A percentile compares a stretch with the other conserved stretches of the same genome.
Evolutionary conservation across 1,140 invertebrate species (phyloP).

Genomic region (Micrasema longulum): DNA sequence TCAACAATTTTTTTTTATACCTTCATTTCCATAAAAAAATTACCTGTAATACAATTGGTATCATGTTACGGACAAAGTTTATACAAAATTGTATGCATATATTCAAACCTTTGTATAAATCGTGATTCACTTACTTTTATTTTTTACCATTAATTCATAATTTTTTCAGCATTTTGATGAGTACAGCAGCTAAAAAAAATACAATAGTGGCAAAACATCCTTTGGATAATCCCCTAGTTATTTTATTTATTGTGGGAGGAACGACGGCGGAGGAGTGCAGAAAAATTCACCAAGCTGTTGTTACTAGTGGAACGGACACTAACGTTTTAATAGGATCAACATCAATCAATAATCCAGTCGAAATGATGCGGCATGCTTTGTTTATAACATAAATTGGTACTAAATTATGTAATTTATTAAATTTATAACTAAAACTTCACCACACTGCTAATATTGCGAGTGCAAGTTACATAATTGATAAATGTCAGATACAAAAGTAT

Average conservation of each 20-base stretch:
- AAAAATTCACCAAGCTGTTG: constrained; percentile 62
- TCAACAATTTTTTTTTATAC: too few relatives aligned
- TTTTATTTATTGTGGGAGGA: constrained; percentile 73
- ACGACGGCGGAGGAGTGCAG: constrained; percentile 70
- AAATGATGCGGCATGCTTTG: constrained; percentile 61
- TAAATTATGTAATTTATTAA: too few relatives aligned
- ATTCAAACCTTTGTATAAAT: too few relatives aligned
- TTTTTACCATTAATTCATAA: constrained; percentile 14
- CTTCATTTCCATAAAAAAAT: too few relatives aligned
- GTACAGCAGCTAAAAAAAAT: constrained; percentile 57
- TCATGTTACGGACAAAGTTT: too few relatives aligned
- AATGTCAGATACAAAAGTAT: too few relatives aligned
- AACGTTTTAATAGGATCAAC: constrained; percentile 63
- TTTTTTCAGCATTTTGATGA: constrained; percentile 60
- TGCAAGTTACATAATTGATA: too few relatives aligned
- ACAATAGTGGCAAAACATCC: constrained; percentile 68
- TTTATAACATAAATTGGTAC: constrained; percentile 36
- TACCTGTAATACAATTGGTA: too few relatives aligned
- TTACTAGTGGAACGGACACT: constrained; percentile 65
- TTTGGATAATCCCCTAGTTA: constrained; percentile 69
- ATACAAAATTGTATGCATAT: too few relatives aligned
- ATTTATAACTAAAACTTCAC: too few relatives aligned
- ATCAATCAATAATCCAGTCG: constrained; percentile 60
- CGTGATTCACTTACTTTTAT: too few relatives aligned
- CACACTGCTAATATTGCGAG: too few relatives aligned